Base-by-base conservation (phyloP, 2,113 vertebrate species). In the Callipepla squamata region DNA sequence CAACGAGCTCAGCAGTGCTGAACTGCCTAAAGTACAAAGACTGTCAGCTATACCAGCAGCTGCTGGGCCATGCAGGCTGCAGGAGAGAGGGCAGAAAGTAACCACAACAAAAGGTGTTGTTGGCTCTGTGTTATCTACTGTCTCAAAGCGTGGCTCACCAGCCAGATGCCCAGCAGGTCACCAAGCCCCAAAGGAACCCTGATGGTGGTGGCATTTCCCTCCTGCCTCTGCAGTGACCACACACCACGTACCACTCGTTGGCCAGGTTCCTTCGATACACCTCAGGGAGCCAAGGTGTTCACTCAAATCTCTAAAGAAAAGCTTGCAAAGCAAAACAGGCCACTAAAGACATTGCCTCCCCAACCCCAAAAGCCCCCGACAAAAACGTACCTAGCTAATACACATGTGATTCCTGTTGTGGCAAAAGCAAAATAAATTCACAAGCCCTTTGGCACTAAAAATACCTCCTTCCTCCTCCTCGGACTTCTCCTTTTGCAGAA, bases 401-500 rank as follows among this genome's bases (percentile, higher is more conserved):
- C 51, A 67, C 47, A 23, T 0, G 40, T n/a, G 83, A 85, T 77
- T 69, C 34, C 63, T 89, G 40, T 1, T 0, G 30, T 22, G 50
- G 85, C 66, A 93, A 89, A 86, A 62, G 32, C 25, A 76, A 77
- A 20, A 81, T 28, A 47, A 34, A 51, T 50, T 76, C 80, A 85
- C 48, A 80, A 84, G 51, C 48, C 53, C 30, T 76, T 17, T 38
- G 73, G 23, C 75, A 23, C 72, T 87, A 95, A 91, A 92, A 89
- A 77, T 69, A 85, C 1, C 77, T 85, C 65, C 89, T 92, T 86
- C 92, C 65, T 92, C 74, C 74, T 85, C 55, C 87, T 77, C 13
- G 7, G 59, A 94, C 94, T 96, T 96, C 91, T 81, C 86, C 69
- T 93, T 95, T 94, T 8, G 9, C 87, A 87, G 70, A 16, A 80